Percentiles rank a stretch among this genome's conserved stretches.
Evolutionary conservation across 2,797 vertebrate genomes (phyloP).

Genomic region (Sebastes dallii): DNA sequence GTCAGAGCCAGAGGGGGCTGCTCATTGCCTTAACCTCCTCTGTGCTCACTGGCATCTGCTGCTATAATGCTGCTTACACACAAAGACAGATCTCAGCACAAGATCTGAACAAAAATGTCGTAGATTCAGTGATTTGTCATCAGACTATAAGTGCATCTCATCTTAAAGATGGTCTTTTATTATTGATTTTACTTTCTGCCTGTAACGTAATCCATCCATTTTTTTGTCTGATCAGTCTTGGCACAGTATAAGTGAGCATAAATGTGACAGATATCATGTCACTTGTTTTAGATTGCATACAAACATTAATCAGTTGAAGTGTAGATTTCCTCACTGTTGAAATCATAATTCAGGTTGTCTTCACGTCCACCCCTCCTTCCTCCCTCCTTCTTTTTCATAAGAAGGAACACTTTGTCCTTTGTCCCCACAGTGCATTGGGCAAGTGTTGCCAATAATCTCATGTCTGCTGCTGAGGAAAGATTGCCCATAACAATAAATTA

Average conservation of each 20-base stretch:
- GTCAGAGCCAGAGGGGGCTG: slow-evolving; percentile 34
- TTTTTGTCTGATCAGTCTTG: background rate
- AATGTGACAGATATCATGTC: background rate
- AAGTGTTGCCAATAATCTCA: slow-evolving; percentile 23
- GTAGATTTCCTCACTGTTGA: background rate
- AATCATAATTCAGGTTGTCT: slow-evolving; percentile 12
- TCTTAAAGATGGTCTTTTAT: background rate
- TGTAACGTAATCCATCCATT: background rate
- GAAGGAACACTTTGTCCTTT: slow-evolving; percentile 60
- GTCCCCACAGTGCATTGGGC: slow-evolving; percentile 3
- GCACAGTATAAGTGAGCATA: background rate
- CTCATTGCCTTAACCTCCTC: slow-evolving; percentile 14
- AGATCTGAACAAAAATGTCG: background rate
- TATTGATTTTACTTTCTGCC: slow-evolving; percentile 12
- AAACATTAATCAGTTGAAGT: background rate
- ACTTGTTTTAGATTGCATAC: background rate
- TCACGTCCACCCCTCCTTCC: background rate
- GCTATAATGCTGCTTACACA: slow-evolving; percentile 7
- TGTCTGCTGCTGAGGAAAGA: slow-evolving; percentile 20
- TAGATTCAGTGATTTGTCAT: background rate
- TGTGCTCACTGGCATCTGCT: slow-evolving; percentile 34
- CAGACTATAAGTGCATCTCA: background rate
- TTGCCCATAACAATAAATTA: slow-evolving; percentile 3
- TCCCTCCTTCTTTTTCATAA: slow-evolving; percentile 12
- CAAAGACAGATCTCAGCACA: background rate